These are phyloP conservation scores for Salminus brasiliensis DNA, from an alignment of 2,113 vertebrate genomes.

Conservation along the genomic window DNA sequence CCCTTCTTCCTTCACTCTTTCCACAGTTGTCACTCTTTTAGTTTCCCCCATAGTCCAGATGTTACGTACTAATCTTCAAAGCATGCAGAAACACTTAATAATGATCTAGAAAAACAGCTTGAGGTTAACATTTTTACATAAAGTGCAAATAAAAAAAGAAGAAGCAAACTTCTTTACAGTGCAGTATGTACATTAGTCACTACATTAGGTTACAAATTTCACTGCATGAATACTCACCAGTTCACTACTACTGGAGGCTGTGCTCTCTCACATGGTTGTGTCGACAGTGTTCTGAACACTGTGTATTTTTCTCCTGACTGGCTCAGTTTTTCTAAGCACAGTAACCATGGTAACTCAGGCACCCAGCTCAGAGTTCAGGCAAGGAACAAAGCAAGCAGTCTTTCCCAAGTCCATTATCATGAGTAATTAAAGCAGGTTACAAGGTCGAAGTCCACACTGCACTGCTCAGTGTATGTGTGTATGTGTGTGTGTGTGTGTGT, in stretches of 20 bases:
- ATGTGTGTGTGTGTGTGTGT: conserved; percentile 24
- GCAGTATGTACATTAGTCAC: too few relatives aligned
- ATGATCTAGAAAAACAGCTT: neutral
- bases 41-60: conserved; percentile 44
- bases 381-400: conserved; percentile 66
- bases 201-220: too few relatives aligned
- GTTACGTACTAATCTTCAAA: neutral
- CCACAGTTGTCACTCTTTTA: neutral
- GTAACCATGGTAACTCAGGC: conserved; percentile 45
- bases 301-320: conserved; percentile 19
- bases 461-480: conserved; percentile 19
- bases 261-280: neutral
- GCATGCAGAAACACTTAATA: neutral
- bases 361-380: conserved; percentile 33
- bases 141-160: neutral
- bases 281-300: conserved; percentile 1
- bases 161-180: neutral
- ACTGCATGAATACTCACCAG: too few relatives aligned
- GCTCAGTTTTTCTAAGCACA: conserved; percentile 23
- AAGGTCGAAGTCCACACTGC: conserved; percentile 12
- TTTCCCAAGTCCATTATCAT: conserved; percentile 47
- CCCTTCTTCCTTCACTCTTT: conserved; percentile 13
- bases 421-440: conserved; percentile 56
- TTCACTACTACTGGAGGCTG: neutral
- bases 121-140: neutral